Conservation (phyloP, 2,888 invertebrate genomes). For the Drosophila birchii region DNA sequence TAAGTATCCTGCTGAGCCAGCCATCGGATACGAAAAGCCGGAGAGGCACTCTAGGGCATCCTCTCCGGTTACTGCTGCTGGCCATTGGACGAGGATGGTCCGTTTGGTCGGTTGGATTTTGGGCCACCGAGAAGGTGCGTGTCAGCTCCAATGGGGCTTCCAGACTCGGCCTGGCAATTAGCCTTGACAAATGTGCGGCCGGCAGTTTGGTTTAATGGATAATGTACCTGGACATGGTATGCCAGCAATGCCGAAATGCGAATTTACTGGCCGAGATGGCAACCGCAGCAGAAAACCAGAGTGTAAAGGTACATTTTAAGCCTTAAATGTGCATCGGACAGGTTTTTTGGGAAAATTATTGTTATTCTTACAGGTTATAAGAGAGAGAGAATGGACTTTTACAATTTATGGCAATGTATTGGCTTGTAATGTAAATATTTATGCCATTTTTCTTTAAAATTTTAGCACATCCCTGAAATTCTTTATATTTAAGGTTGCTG, state of each 20-base stretch:
- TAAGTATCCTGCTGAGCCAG: conserved; percentile 58
- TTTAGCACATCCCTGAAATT: too few species aligned
- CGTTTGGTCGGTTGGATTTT: conserved; percentile 5
- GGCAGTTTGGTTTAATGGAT: conserved; percentile 70
- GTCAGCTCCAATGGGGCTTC: conserved; percentile 67
- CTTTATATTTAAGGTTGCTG: not conserved
- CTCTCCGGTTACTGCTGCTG: conserved; percentile 25
- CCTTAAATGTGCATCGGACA: conserved; percentile 46
- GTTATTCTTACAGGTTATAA: conserved; percentile 37
- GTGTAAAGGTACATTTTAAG: conserved; percentile 45
- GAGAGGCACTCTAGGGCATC: conserved; percentile 39
- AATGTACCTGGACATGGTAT: conserved; percentile 58
- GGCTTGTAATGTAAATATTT: conserved; percentile 6
- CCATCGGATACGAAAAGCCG: conserved; percentile 21
- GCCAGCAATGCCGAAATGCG: conserved; percentile 29
- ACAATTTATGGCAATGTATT: conserved; percentile 20
- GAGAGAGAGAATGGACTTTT: conserved; percentile 9
- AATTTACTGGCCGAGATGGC: conserved; percentile 34
- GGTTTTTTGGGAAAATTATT: conserved; percentile 33
- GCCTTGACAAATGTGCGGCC: conserved; percentile 73
- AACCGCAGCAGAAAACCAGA: conserved; percentile 35
- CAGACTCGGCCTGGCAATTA: conserved; percentile 59
- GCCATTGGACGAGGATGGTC: conserved; percentile 4
- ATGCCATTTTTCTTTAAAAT: not conserved
- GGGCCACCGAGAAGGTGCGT: conserved; percentile 50